phyloP scores from a whole-genome alignment of 2,888 invertebrate genomes.

The Pherbina coryleti region DNA sequence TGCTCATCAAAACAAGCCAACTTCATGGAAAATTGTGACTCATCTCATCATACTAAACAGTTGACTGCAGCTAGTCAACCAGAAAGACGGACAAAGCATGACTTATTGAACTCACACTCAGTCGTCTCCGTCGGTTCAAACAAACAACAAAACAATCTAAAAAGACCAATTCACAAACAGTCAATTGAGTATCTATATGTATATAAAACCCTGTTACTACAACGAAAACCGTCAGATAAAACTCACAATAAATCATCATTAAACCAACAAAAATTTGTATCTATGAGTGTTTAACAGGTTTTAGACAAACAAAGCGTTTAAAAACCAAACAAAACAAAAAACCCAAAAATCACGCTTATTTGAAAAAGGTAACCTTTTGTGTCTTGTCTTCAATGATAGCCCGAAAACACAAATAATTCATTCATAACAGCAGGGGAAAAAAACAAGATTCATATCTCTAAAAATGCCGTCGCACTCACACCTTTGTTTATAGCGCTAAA shows the following conservation, averaged over 20 bases:
- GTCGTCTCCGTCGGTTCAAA: background rate
- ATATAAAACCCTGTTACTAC: constrained; percentile 4
- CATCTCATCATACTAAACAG: background rate
- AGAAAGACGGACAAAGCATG: background rate
- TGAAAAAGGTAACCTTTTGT: background rate
- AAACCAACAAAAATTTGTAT: background rate
- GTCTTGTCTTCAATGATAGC: background rate
- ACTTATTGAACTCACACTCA: constrained; percentile 11
- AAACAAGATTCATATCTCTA: background rate
- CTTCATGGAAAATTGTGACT: background rate
- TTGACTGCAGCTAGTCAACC: background rate
- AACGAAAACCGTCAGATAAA: constrained; percentile 26
- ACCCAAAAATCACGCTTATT: background rate
- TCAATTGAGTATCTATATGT: background rate
- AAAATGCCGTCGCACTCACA: background rate
- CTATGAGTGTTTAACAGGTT: background rate
- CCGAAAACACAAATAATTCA: constrained; percentile 14
- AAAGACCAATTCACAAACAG: background rate
- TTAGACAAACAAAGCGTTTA: background rate
- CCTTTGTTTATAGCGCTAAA: background rate
- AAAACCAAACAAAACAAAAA: background rate
- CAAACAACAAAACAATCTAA: background rate
- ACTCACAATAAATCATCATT: constrained; percentile 32
- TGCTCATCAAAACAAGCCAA: background rate
- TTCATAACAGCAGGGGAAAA: background rate